Evolutionary conservation across 2,797 vertebrate genomes (phyloP).

Genomic region (Pantherophis alleghaniensis): DNA sequence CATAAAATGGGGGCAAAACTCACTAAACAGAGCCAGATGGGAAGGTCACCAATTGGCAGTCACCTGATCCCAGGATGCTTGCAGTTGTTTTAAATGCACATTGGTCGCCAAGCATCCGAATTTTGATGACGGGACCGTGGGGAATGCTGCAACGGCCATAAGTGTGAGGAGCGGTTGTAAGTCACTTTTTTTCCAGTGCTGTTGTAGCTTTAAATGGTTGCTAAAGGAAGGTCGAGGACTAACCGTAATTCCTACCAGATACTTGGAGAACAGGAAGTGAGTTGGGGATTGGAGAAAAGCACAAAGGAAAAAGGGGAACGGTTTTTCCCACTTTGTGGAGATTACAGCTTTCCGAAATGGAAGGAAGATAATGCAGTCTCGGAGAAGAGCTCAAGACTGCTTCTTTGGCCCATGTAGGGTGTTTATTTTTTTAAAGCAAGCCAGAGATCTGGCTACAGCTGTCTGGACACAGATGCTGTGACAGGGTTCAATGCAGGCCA

Average conservation of each 20-base stretch:
- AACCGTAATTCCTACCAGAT: not conserved
- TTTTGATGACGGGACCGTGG: not conserved
- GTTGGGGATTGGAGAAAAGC: not conserved
- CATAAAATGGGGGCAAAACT: not conserved
- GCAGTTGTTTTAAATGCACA: not conserved
- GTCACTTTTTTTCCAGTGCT: not conserved
- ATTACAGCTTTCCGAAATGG: not conserved
- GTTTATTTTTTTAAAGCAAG: not conserved
- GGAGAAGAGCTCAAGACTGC: not conserved
- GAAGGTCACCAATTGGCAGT: not conserved
- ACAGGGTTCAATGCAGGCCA: not conserved
- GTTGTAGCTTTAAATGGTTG: not conserved
- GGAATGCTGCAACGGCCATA: no score
- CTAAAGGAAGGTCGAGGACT: not conserved
- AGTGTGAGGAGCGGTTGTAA: not conserved
- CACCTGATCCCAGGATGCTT: not conserved
- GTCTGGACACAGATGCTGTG: slow-evolving; percentile 42
- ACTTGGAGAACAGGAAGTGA: not conserved
- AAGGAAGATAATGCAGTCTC: not conserved
- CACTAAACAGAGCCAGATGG: not conserved
- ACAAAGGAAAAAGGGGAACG: not conserved
- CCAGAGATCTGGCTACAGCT: slow-evolving; percentile 31
- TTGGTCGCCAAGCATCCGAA: not conserved
- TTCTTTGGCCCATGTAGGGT: not conserved
- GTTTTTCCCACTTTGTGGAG: slow-evolving; percentile 6